Evolutionary conservation across 2,113 vertebrate genomes (phyloP).

Genomic region (Bubalus kerabau): DNA sequence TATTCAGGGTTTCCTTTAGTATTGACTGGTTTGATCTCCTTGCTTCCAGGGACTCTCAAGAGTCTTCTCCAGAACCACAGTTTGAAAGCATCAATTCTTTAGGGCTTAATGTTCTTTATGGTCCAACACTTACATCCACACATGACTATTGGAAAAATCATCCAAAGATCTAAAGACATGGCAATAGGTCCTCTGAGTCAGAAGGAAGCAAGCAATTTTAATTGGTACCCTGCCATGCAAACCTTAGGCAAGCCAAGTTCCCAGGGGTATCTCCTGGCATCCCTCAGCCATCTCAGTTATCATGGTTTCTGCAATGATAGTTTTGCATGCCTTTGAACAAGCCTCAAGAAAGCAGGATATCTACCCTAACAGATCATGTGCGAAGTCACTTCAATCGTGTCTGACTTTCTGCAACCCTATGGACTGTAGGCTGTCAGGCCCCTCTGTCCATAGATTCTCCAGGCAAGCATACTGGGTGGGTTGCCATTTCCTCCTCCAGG

Average conservation of each 20-base stretch:
- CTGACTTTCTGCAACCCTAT: not conserved
- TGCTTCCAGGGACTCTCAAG: not conserved
- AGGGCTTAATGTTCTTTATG: not conserved
- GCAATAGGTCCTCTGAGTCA: not conserved
- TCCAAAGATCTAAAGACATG: not conserved
- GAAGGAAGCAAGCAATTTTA: not conserved
- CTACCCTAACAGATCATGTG: not conserved
- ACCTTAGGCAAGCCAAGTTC: not conserved
- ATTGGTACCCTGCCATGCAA: not conserved
- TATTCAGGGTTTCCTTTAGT: not conserved
- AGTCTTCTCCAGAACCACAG: not conserved
- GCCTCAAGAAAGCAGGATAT: not conserved
- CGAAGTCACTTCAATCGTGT: accelerated
- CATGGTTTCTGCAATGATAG: not conserved
- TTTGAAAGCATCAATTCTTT: not conserved
- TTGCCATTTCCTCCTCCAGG: not conserved
- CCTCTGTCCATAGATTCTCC: not conserved
- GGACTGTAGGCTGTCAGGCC: not conserved
- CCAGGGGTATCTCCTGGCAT: not conserved
- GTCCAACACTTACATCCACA: not conserved
- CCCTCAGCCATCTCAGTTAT: too few species aligned
- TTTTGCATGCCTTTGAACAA: not conserved
- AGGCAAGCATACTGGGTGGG: not conserved
- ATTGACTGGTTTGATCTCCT: not conserved
- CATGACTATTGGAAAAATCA: not conserved